Evolutionary conservation across 2,797 vertebrate genomes (phyloP), one percentile per base, ranked within the genome.

Genomic region (Vespertilio murinus): DNA sequence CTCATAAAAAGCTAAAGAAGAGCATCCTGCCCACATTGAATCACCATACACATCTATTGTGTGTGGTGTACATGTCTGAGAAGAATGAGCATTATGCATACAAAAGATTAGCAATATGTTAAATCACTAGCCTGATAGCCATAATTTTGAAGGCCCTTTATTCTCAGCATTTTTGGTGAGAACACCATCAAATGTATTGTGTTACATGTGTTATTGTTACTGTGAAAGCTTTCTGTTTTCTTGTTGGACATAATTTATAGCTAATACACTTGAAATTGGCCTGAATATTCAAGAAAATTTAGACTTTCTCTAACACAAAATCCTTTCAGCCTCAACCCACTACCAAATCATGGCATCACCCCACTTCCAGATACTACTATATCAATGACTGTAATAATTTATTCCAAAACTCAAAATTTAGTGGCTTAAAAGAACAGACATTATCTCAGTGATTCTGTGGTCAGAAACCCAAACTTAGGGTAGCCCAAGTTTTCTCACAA

Each of bases 1-100:
- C 88, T 91, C 93, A 70, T 96, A 93, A 95, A 97, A 89, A 94
- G 86, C 71, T 81, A 1, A 78, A 40, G 82, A 89, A 91, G 86
- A 91, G 33, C 67, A 94, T 87, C 85, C 90, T 91, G 75, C 3
- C 69, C 65, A 25, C 65, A 86, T 86, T 81, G 94, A 95, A 77
- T 94, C 87, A 75, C 75, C 54, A 47, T 40, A 13, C 59, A 71
- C 18, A 91, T 81, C 64, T 14, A 0, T 56, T 88, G 30, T 85
- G 74, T 79, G 56, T 65, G 49, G 33, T 69, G 8, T 30, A 69
- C 35, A 47, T 67, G 65, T 83, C 59, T 79, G 30, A 85, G 33
- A 78, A 75, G 38, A 33, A 78, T 90, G 28, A 12, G 86, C 96
- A 82, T 67, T 77, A 92, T 6, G 9, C 25, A 54, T 61, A 61